A percentile compares a stretch with the other conserved stretches of the same genome.
These are phyloP conservation scores for Antheraea yamamai DNA, from an alignment of 2,888 invertebrate genomes.

Conservation along the genomic window DNA sequence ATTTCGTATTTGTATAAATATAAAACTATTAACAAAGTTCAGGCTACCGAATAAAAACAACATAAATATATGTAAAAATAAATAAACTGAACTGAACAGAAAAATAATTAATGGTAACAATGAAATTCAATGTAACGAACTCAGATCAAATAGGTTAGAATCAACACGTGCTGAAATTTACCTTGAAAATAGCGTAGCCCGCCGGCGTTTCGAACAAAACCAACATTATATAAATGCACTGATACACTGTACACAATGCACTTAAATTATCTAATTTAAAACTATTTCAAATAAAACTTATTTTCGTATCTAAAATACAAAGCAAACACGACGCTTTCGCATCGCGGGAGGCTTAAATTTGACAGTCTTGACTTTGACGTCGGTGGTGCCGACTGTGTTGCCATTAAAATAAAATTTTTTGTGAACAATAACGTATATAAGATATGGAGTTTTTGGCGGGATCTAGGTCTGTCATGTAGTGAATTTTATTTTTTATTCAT, in stretches of 20 bases:
- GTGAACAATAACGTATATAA: too few species aligned
- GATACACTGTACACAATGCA: constrained; percentile 26
- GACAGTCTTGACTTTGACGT: constrained; percentile 27
- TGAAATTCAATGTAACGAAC: background rate
- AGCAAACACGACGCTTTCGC: constrained; percentile 38
- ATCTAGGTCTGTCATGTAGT: too few species aligned
- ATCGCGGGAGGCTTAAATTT: constrained; percentile 35
- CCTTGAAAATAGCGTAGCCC: constrained; percentile 97
- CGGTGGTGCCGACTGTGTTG: background rate
- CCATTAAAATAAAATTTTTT: background rate
- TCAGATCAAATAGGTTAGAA: constrained; percentile 52
- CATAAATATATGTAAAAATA: background rate
- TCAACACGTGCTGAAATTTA: constrained; percentile 77
- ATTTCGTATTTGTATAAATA: background rate
- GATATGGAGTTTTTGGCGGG: too few species aligned
- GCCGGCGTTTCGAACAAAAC: constrained; percentile 96
- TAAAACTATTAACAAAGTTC: background rate
- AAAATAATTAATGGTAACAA: background rate
- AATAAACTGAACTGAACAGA: background rate
- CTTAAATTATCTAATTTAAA: constrained; percentile 19
- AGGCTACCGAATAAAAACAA: background rate
- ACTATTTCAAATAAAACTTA: constrained; percentile 1
- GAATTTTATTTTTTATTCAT: too few species aligned
- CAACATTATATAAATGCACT: constrained; percentile 84
- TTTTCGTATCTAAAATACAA: constrained; percentile 7